phyloP scores from a whole-genome alignment of 2,888 invertebrate species.

The Microplitis deprimator region DNA sequence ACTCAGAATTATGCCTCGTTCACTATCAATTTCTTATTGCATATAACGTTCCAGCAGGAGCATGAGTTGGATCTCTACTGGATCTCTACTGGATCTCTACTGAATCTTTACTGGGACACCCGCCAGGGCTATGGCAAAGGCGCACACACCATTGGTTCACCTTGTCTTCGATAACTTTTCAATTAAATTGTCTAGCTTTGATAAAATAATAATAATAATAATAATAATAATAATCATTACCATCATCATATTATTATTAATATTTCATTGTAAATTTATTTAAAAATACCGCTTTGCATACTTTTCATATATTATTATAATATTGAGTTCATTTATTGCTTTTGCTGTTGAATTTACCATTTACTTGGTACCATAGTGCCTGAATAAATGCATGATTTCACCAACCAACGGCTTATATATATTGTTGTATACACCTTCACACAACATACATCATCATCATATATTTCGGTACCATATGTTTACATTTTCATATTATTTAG shows the following conservation, averaged over 20 bases:
- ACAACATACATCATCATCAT: not conserved
- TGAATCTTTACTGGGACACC: not conserved
- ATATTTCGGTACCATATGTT: not conserved
- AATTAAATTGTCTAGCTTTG: not conserved
- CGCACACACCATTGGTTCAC: not conserved
- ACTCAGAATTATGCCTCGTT: constrained; percentile 60
- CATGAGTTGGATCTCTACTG: not conserved
- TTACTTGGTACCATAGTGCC: not conserved
- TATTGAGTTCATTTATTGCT: not conserved
- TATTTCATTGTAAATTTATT: no score
- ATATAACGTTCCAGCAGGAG: constrained; percentile 26
- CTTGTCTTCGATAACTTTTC: not conserved
- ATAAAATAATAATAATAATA: no score
- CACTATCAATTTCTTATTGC: constrained; percentile 66
- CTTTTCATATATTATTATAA: not conserved
- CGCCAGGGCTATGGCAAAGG: no score
- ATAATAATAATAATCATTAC: no score
- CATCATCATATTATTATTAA: no score
- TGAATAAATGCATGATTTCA: not conserved
- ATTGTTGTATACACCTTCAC: not conserved
- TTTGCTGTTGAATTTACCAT: not conserved
- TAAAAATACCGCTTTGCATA: no score
- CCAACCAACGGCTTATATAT: not conserved
- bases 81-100: not conserved
- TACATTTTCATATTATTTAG: not conserved